Conservation (phyloP, 2,797 vertebrate species). For the Choloepus didactylus region DNA sequence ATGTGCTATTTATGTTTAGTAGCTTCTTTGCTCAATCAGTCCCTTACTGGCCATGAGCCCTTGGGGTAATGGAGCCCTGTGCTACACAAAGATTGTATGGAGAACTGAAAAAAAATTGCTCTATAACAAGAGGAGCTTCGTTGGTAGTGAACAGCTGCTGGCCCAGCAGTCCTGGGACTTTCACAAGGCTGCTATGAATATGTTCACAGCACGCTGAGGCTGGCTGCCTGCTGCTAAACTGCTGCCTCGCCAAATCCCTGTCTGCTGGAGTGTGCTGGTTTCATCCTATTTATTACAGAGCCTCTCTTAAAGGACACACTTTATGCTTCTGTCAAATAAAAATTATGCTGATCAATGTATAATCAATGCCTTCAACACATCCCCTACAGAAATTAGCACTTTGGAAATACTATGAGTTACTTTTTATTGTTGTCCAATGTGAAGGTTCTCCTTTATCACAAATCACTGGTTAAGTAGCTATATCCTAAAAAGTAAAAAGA, state of each 20-base stretch:
- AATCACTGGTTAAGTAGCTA: not conserved
- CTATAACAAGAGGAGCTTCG: constrained; percentile 76
- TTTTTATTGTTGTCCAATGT: not conserved
- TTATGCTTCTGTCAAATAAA: constrained; percentile 44
- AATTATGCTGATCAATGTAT: not conserved
- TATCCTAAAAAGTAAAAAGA: not conserved
- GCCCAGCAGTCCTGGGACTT: constrained; percentile 85
- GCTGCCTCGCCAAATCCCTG: constrained; percentile 69
- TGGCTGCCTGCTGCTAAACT: constrained; percentile 79
- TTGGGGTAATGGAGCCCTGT: not conserved
- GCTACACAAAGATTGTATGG: constrained; percentile 74
- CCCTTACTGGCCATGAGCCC: not conserved
- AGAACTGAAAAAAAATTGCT: constrained; percentile 66
- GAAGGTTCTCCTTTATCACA: not conserved
- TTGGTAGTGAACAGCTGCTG: constrained; percentile 86
- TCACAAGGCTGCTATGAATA: constrained; percentile 81
- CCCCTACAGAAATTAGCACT: not conserved
- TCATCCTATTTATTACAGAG: constrained; percentile 51
- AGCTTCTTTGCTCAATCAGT: constrained; percentile 4
- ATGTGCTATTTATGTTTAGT: constrained; percentile 65
- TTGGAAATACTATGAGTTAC: not conserved
- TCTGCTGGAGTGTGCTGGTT: constrained; percentile 45
- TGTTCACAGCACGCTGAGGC: constrained; percentile 83
- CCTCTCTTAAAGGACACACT: constrained; percentile 28
- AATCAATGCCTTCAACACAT: not conserved